A percentile compares a stretch with the other conserved stretches of the same genome.
phyloP scores from a whole-genome alignment of 2,888 invertebrate genomes.

The Epiblema foenella region DNA sequence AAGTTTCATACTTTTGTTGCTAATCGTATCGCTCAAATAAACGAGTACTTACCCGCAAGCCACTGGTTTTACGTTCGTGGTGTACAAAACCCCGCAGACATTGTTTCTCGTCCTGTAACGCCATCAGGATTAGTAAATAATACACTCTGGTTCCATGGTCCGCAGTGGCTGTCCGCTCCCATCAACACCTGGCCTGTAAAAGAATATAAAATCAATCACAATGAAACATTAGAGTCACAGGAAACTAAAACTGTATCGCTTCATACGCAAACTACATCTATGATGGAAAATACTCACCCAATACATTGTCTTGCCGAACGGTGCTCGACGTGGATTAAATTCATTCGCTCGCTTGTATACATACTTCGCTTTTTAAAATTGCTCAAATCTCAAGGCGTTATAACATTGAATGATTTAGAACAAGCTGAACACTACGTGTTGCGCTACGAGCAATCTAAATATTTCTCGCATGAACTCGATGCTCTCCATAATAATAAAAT shows the following conservation, averaged over 20 bases:
- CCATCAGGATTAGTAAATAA: slow-evolving; percentile 12
- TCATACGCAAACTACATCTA: too few relatives aligned
- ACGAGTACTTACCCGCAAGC: slow-evolving; percentile 8
- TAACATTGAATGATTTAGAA: not conserved
- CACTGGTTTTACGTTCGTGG: slow-evolving; percentile 16
- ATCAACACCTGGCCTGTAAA: slow-evolving; percentile 6
- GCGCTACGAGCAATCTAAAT: not conserved
- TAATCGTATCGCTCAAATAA: slow-evolving; percentile 9
- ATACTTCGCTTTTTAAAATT: not conserved
- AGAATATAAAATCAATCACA: not conserved
- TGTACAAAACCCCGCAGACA: slow-evolving; percentile 8
- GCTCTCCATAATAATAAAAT: not conserved
- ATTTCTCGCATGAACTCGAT: not conserved
- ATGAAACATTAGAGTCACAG: not conserved
- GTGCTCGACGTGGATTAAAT: not conserved
- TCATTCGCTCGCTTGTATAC: slow-evolving; percentile 12
- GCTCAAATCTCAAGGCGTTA: not conserved
- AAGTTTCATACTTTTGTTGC: slow-evolving; percentile 9
- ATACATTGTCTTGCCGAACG: not conserved
- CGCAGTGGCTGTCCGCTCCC: slow-evolving; percentile 13
- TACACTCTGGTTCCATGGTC: slow-evolving; percentile 9
- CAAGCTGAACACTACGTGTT: too few relatives aligned
- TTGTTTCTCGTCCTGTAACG: slow-evolving; percentile 23
- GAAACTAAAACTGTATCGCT: too few relatives aligned
- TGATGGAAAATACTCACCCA: not conserved